Conservation (phyloP, 2,113 vertebrate species). For the Fregetta grallaria region DNA sequence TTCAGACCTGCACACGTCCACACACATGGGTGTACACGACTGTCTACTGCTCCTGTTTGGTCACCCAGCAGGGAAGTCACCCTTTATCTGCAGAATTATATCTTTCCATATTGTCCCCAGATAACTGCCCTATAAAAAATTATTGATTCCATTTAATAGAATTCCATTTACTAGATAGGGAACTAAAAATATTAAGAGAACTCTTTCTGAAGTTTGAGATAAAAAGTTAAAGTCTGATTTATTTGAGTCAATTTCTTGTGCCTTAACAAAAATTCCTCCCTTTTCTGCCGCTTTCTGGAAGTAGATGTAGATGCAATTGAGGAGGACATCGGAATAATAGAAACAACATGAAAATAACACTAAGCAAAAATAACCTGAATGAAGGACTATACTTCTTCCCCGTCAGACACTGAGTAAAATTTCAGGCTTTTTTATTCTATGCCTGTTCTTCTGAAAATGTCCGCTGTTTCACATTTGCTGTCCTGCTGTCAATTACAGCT, state of each 20-base stretch:
- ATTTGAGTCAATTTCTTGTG: background rate
- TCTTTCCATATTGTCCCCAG: background rate
- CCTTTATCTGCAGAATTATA: background rate
- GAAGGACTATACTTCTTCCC: background rate
- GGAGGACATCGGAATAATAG: background rate
- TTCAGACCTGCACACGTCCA: background rate
- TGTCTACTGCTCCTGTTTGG: background rate
- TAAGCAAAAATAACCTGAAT: background rate
- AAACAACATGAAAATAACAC: background rate
- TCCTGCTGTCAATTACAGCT: background rate
- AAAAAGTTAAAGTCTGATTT: background rate
- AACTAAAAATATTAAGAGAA: background rate
- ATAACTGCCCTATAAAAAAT: background rate
- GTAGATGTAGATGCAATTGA: background rate
- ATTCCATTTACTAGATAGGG: background rate
- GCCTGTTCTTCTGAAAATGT: background rate
- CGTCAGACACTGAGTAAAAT: background rate
- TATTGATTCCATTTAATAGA: background rate
- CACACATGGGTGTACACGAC: fast-evolving
- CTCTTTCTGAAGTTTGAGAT: background rate
- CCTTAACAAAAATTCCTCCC: background rate
- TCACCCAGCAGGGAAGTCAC: background rate
- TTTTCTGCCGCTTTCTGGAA: background rate
- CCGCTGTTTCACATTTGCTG: background rate
- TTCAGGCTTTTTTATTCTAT: background rate